Evolutionary conservation across 2,797 vertebrate genomes (phyloP).

Genomic region (Adelosebastes latens): DNA sequence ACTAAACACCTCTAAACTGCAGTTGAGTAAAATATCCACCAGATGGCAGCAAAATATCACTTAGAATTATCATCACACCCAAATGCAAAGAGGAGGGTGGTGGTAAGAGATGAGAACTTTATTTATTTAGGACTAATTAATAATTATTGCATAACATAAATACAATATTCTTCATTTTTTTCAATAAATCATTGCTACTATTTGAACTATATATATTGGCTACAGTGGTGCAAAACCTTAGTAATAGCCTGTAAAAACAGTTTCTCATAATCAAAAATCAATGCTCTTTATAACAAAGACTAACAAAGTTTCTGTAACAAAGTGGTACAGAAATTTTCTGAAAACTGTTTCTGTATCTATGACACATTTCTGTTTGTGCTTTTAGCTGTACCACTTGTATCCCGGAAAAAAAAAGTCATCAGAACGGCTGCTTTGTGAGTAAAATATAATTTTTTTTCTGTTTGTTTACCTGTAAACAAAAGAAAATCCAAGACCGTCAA

Average conservation of each 20-base stretch:
- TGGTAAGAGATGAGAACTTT: neutral
- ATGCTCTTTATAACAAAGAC: neutral
- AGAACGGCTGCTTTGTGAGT: neutral
- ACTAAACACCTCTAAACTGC: neutral
- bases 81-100: neutral
- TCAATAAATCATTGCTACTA: neutral
- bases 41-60: conserved; percentile 60
- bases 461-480: neutral
- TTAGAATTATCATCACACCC: neutral
- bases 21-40: conserved; percentile 32
- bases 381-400: neutral
- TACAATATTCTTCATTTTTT: neutral
- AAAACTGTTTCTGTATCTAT: neutral
- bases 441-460: neutral
- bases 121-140: no score
- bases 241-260: neutral
- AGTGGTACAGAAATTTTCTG: neutral
- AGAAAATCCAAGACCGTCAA: neutral
- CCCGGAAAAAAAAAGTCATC: neutral
- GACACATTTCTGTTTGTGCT: neutral
- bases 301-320: neutral
- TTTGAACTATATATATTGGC: neutral
- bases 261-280: neutral
- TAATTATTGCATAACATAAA: neutral
- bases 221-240: neutral